These are phyloP conservation scores for Cheirogaleus major DNA, from an alignment of 2,797 vertebrate genomes.

Conservation along the genomic window DNA sequence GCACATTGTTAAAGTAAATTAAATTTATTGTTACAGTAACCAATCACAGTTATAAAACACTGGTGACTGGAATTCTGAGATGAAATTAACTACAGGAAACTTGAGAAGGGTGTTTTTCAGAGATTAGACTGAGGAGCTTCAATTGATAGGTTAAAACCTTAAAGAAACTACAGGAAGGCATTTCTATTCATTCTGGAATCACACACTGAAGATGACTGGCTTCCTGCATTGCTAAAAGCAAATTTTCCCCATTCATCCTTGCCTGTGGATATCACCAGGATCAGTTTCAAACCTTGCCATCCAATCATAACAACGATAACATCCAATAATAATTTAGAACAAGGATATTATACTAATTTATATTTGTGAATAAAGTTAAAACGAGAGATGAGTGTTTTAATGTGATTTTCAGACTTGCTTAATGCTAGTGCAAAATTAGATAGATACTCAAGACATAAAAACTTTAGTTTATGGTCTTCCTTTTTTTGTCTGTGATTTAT, in stretches of 20 bases:
- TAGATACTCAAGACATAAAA: background rate
- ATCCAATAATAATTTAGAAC: background rate
- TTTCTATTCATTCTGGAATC: background rate
- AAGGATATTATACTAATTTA: background rate
- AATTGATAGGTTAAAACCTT: background rate
- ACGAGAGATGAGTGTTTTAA: background rate
- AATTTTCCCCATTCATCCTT: background rate
- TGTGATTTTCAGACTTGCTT: background rate
- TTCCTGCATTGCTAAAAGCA: background rate
- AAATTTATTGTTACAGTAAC: slow-evolving; percentile 64
- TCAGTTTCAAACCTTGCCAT: background rate
- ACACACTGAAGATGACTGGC: background rate
- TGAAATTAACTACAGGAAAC: background rate
- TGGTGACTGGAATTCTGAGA: background rate
- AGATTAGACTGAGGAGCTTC: background rate
- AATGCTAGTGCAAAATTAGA: background rate
- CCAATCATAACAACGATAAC: background rate
- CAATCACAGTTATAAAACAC: slow-evolving; percentile 60
- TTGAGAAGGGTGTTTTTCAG: background rate
- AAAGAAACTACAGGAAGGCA: background rate
- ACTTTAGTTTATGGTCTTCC: background rate
- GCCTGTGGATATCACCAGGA: background rate
- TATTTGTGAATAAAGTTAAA: background rate
- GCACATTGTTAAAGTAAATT: slow-evolving; percentile 51
- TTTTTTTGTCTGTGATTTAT: background rate